These are phyloP conservation scores for Drosophila sucinea DNA, from an alignment of 1,140 invertebrate species.

Conservation along the genomic window DNA sequence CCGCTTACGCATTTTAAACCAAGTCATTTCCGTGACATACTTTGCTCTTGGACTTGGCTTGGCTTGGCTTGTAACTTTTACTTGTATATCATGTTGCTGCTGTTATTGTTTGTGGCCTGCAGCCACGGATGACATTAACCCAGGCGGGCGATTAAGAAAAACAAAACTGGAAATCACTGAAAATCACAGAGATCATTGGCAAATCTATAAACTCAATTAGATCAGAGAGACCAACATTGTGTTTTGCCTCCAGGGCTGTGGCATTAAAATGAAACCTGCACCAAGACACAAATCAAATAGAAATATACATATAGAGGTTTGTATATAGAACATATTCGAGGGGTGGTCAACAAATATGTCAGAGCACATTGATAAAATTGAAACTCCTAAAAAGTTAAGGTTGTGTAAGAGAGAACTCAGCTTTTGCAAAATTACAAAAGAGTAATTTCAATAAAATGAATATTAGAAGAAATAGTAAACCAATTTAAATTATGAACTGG, in stretches of 20 bases:
- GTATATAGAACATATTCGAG: neutral
- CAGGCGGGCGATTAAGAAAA: conserved; percentile 52
- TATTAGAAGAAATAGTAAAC: too few species aligned
- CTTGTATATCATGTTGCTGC: conserved; percentile 38
- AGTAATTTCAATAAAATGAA: too few species aligned
- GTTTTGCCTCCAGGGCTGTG: conserved; percentile 31
- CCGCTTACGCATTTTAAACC: conserved; percentile 67
- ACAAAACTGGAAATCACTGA: conserved; percentile 35
- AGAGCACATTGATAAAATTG: neutral
- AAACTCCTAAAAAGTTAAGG: too few species aligned
- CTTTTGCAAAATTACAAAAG: too few species aligned
- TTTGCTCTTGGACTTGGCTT: conserved; percentile 29
- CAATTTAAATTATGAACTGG: too few species aligned
- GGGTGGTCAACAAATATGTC: neutral
- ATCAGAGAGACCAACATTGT: conserved; percentile 39
- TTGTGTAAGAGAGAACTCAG: too few species aligned
- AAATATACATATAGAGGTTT: neutral
- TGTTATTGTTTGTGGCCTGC: conserved; percentile 31
- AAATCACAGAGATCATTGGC: conserved; percentile 49
- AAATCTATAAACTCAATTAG: conserved; percentile 77
- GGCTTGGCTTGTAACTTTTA: conserved; percentile 57
- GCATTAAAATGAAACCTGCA: conserved; percentile 41
- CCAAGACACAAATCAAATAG: conserved; percentile 5
- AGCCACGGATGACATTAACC: conserved; percentile 75
- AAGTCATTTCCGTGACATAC: conserved; percentile 80